phyloP scores from a whole-genome alignment of 2,113 vertebrate genomes.

The Mellivora capensis region DNA sequence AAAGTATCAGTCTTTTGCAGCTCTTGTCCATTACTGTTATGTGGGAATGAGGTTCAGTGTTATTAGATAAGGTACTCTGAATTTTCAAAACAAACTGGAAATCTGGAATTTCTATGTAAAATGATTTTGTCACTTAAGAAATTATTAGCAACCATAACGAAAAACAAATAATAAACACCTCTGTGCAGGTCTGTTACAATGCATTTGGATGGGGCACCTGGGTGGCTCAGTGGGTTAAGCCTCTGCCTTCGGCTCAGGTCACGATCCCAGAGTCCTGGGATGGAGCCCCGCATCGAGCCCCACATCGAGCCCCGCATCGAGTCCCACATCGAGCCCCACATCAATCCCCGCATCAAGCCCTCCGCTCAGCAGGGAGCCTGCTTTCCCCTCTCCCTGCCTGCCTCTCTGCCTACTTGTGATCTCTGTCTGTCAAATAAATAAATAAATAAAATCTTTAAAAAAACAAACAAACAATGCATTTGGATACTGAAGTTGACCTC shows the following conservation, averaged over 20 bases:
- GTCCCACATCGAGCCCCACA: too few species aligned
- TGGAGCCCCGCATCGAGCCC: too few species aligned
- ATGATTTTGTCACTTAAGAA: not conserved
- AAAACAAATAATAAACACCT: not conserved
- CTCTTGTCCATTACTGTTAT: not conserved
- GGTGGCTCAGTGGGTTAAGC: too few species aligned
- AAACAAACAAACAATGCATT: not conserved
- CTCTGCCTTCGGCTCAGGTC: too few species aligned
- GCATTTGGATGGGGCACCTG: not conserved
- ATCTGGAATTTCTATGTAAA: not conserved
- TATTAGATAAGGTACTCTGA: not conserved
- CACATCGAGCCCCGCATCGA: too few species aligned
- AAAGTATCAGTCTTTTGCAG: not conserved
- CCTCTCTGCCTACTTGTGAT: too few species aligned
- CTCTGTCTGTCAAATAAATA: too few species aligned
- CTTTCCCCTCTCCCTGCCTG: too few species aligned
- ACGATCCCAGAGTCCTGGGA: too few species aligned
- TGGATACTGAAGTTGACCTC: not conserved
- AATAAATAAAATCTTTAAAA: not conserved
- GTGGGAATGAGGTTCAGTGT: not conserved
- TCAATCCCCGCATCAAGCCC: accelerated
- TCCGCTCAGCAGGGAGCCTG: too few species aligned
- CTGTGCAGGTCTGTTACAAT: not conserved
- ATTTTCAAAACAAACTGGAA: not conserved
- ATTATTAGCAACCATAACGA: not conserved